These are phyloP conservation scores for Diaphora mendica DNA, from an alignment of 2,888 invertebrate genomes.

Conservation along the genomic window DNA sequence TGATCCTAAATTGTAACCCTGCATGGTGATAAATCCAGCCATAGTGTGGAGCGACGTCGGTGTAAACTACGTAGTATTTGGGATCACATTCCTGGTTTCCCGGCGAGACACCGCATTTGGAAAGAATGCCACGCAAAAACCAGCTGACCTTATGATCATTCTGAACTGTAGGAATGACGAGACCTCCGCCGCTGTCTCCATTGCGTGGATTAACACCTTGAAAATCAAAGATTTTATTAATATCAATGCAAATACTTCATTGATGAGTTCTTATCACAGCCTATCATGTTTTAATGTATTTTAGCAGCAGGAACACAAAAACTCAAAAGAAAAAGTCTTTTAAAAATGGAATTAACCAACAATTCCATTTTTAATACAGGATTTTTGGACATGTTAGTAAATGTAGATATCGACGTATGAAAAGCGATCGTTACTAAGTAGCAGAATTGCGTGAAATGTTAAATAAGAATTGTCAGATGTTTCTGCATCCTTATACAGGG, in stretches of 20 bases:
- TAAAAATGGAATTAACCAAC: too few species aligned
- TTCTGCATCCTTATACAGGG: too few species aligned
- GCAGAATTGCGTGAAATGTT: too few species aligned
- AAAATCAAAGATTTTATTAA: constrained; percentile 18
- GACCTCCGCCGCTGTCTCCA: constrained; percentile 88
- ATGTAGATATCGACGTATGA: too few species aligned
- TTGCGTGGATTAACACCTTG: constrained; percentile 86
- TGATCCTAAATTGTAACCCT: constrained; percentile 64
- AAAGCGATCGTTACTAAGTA: too few species aligned
- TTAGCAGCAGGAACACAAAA: too few species aligned
- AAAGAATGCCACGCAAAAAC: constrained; percentile 77
- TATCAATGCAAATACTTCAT: neutral
- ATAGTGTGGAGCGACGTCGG: constrained; percentile 77
- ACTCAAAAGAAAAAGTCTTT: too few species aligned
- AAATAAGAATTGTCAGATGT: too few species aligned
- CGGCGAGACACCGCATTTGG: constrained; percentile 71
- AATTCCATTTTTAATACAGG: too few species aligned
- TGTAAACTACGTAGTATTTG: constrained; percentile 72
- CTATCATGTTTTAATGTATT: too few species aligned
- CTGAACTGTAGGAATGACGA: constrained; percentile 76
- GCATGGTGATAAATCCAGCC: constrained; percentile 78
- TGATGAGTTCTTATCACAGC: too few species aligned
- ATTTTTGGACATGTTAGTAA: neutral
- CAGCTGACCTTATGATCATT: constrained; percentile 74
- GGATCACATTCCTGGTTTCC: constrained; percentile 68